Base-by-base conservation (phyloP, 2,797 vertebrate genomes). In the Eupleurogrammus muticus region DNA sequence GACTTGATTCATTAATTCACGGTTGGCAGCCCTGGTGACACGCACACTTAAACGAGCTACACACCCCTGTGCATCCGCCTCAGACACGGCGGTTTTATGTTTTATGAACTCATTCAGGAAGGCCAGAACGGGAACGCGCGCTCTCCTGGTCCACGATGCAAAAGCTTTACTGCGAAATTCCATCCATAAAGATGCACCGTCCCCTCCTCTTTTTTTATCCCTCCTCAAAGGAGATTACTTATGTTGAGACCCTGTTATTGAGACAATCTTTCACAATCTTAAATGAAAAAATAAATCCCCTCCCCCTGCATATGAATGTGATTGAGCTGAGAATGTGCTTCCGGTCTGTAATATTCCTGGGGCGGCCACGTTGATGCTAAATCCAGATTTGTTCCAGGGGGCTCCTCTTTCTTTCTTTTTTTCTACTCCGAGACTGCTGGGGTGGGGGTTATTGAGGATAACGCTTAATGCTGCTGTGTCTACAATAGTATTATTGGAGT, bases 1-100 rank as follows among this genome's bases (percentile, higher is more conserved):
- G 89, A 86, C 85, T 82, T 88, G 83, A 91, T 88, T 88, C 80
- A 92, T 92, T 89, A 87, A 90, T 87, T 90, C 82, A 77, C 68
- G 77, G 73, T 81, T 88, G 87, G 84, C 87, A 86, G 76, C 58
- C 44, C 55, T 24, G 61, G 73, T 85, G 87, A 87, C 82, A 81
- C 16, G 58, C 75, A 57, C 79, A 62, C 76, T 78, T 69, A 86
- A 87, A 84, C 10, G 24, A 83, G 84, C 79, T 48, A 46, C 67
- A 79, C 70, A 49, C 56, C n/a, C 72, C 73, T 52, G 56, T 36
- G 46, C 74, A 76, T 77, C 70, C 55, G 48, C 66, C 81, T 79
- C 32, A 77, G 81, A 82, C 73, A 66, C 6, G 6, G 60, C n/a
- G n/a, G n/a, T n/a, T 67, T 68, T 75, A 34, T 77, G 71, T 79